These are phyloP conservation scores for Actinostola sp. DNA, from an alignment of 92 coral and sea anemone species.

Conservation along the genomic window DNA sequence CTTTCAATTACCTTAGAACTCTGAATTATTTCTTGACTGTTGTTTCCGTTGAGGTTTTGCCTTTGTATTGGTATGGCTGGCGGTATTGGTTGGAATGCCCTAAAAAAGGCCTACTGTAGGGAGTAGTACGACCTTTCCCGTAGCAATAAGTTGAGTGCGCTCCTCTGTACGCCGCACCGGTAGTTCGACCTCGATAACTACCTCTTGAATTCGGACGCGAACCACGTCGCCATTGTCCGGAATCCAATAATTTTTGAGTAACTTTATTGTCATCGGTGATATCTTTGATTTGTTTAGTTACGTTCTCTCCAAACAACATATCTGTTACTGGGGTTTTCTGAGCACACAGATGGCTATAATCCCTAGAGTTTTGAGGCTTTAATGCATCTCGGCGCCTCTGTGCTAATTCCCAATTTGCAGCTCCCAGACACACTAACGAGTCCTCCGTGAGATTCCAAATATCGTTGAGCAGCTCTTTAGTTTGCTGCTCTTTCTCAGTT, in stretches of 20 bases:
- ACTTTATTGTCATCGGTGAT: slow-evolving; percentile 40
- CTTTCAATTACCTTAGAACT: slow-evolving; percentile 36
- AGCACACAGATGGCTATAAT: slow-evolving; percentile 21
- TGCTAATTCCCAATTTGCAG: slow-evolving; percentile 44
- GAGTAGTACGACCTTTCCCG: slow-evolving; percentile 17
- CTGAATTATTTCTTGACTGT: slow-evolving; percentile 30
- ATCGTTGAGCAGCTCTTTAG: slow-evolving; percentile 28
- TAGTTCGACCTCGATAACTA: neutral
- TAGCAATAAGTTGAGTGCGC: neutral
- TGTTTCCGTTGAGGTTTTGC: slow-evolving; percentile 32
- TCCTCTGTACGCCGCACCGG: slow-evolving; percentile 20
- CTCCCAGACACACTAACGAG: slow-evolving; percentile 33
- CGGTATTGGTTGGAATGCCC: slow-evolving; percentile 22
- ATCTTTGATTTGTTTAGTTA: slow-evolving; percentile 32
- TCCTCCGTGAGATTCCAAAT: slow-evolving; percentile 45
- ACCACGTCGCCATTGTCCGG: neutral
- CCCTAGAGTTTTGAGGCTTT: slow-evolving; percentile 28
- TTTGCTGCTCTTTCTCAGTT: slow-evolving; percentile 11
- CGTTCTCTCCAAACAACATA: slow-evolving; percentile 36
- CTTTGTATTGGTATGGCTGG: slow-evolving; percentile 2
- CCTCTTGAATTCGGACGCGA: slow-evolving; percentile 10
- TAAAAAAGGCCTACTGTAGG: slow-evolving; percentile 22
- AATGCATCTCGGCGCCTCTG: slow-evolving; percentile 25
- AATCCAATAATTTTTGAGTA: slow-evolving; percentile 17
- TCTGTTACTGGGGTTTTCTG: slow-evolving; percentile 29